phyloP scores from a whole-genome alignment of 2,113 vertebrate genomes.

The Aspidoscelis tigris region DNA sequence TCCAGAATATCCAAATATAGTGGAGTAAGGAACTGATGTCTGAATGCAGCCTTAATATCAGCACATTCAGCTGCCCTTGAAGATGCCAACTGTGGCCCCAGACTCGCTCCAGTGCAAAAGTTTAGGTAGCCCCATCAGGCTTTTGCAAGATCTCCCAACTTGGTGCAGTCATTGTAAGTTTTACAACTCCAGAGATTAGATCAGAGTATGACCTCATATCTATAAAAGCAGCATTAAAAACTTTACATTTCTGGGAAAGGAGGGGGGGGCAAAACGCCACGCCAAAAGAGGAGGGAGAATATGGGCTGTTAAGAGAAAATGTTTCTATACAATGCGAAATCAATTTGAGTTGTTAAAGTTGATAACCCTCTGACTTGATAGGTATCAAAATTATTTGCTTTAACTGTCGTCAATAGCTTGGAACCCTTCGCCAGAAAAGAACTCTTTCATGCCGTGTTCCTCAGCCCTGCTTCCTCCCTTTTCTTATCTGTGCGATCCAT shows the following conservation, averaged over 20 bases:
- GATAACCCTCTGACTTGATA: constrained; percentile 69
- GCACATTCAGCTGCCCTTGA: constrained; percentile 15
- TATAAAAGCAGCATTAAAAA: constrained; percentile 56
- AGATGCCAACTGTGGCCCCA: constrained; percentile 16
- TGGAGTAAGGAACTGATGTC: too few relatives aligned
- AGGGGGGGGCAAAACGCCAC: neutral
- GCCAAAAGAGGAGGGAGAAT: constrained; percentile 41
- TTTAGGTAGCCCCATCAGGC: constrained; percentile 2
- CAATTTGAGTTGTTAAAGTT: constrained; percentile 65
- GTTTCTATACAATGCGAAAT: constrained; percentile 65
- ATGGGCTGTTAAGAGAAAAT: constrained; percentile 59
- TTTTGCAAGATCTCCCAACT: neutral
- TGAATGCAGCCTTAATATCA: neutral
- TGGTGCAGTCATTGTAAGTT: constrained; percentile 47
- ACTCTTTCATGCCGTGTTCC: constrained; percentile 87
- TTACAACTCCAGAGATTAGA: constrained; percentile 46
- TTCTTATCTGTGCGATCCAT: constrained; percentile 97
- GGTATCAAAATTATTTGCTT: constrained; percentile 78
- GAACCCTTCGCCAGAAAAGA: constrained; percentile 87
- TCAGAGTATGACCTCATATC: constrained; percentile 48
- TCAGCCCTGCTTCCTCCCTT: constrained; percentile 89
- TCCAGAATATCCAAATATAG: too few relatives aligned
- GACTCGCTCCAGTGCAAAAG: constrained; percentile 7
- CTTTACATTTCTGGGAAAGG: constrained; percentile 67
- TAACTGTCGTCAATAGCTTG: constrained; percentile 86